Base-by-base conservation (phyloP, 1,140 invertebrate genomes). In the Cheumatopsyche charites region DNA sequence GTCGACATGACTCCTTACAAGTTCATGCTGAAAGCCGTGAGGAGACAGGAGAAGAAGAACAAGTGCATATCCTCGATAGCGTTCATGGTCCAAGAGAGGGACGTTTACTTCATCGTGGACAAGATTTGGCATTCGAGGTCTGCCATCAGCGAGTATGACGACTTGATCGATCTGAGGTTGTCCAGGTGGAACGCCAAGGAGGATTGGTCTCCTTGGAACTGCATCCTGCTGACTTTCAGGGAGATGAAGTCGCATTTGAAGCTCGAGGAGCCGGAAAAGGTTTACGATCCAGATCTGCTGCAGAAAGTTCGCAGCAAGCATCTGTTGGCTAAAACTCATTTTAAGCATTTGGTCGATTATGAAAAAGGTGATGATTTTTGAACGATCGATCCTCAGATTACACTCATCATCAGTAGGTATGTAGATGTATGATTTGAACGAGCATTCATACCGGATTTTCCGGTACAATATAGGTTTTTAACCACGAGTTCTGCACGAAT, bases 131-230 rank as follows among this genome's bases (percentile, higher is more conserved):
- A 89, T 52, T 85, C 87, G 0, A 87, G 85, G 77, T 92, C 90
- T 0, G 85, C 86, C 1, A 80, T 91, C 7, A 90, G 88, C 66
- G 89, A 89, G 75, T 83, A 82, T 36, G 77, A 77, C 15, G 87
- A 91, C 73, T 77, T 90, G 12, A 85, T 85, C 4, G 78, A 86
- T 23, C 77, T 92, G 47, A 80, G 87, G 45, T 76, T 90, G 19
- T 84, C 85, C 25, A 80, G 89, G 12, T 92, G 89, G 83, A 78
- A 86, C 41, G 79, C 81, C 0, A 74, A 86, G 3, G 77, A 86
- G 41, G 86, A 88, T 45, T 92, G 90, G 90, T 84, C 88, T 7
- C 90, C 90, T 0, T 92, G 90, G 90, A 92, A 92, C 77, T 90
- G 89, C 75, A 86, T 92, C 65, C 78, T 91, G 17, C 79, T 92